Evolutionary conservation across 1,140 invertebrate genomes (phyloP).

Genomic region (Gonioctena quinquepunctata): DNA sequence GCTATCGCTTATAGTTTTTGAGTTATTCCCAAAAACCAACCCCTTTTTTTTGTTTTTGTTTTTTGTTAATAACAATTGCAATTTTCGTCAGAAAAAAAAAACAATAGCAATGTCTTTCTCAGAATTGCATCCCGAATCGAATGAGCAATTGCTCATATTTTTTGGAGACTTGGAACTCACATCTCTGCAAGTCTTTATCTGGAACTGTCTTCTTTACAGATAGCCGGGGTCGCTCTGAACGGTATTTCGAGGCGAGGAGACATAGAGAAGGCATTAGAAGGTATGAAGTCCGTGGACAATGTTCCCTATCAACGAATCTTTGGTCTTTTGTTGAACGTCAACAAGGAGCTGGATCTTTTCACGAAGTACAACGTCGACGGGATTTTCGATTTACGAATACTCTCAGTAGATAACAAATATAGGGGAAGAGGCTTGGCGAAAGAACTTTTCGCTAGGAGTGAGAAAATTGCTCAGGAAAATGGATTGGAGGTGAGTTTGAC

Average conservation of each 20-base stretch:
- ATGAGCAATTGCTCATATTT: too few relatives aligned
- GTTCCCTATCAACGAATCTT: slow-evolving; percentile 70
- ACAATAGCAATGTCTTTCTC: too few relatives aligned
- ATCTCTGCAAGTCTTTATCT: too few relatives aligned
- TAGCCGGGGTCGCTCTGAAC: slow-evolving; percentile 69
- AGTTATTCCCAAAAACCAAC: too few relatives aligned
- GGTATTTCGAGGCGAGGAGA: slow-evolving; percentile 65
- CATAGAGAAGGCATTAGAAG: slow-evolving; percentile 61
- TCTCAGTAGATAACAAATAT: slow-evolving; percentile 71
- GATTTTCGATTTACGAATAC: slow-evolving; percentile 79
- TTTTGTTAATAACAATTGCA: too few relatives aligned
- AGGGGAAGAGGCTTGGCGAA: slow-evolving; percentile 73
- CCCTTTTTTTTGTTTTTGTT: too few relatives aligned
- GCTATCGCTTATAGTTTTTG: too few relatives aligned
- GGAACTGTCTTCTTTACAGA: too few relatives aligned
- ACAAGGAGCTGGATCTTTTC: slow-evolving; percentile 66
- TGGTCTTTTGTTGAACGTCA: slow-evolving; percentile 65
- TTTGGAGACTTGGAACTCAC: too few relatives aligned
- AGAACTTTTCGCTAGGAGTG: slow-evolving; percentile 67
- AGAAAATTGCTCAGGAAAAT: slow-evolving; percentile 65
- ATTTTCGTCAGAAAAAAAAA: too few relatives aligned
- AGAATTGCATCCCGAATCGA: too few relatives aligned
- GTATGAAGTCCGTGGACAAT: slow-evolving; percentile 62
- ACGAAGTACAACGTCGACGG: slow-evolving; percentile 67
- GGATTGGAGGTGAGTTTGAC: slow-evolving; percentile 71